These are phyloP conservation scores for Geotrupes spiniger DNA, from an alignment of 2,888 invertebrate genomes.

Conservation along the genomic window DNA sequence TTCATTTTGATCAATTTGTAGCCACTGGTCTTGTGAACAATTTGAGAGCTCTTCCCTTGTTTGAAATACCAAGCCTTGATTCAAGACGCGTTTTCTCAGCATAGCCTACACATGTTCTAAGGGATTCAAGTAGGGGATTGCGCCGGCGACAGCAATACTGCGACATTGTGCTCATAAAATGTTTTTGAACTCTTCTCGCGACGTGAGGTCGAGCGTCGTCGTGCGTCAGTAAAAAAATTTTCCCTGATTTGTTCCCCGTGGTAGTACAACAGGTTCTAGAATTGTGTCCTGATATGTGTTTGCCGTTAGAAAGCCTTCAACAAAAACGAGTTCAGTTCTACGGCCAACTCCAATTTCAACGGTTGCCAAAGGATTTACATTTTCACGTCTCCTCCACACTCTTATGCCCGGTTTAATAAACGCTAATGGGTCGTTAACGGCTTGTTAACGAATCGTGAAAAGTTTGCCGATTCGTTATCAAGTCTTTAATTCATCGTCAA, in stretches of 20 bases:
- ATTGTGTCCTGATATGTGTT: constrained; percentile 17
- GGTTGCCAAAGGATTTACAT: background rate
- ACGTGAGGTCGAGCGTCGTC: constrained; percentile 24
- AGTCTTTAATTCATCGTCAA: too few species aligned
- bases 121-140: constrained; percentile 23
- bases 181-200: constrained; percentile 7
- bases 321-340: constrained; percentile 2
- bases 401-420: too few species aligned
- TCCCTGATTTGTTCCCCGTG: constrained; percentile 11
- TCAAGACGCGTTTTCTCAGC: constrained; percentile 2
- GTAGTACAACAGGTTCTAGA: constrained; percentile 1
- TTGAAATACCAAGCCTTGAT: background rate
- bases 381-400: constrained; percentile 1
- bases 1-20: constrained; percentile 9
- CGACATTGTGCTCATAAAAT: constrained; percentile 3
- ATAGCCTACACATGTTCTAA: constrained; percentile 23
- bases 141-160: constrained; percentile 18
- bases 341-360: background rate
- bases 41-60: constrained; percentile 10
- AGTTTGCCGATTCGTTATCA: too few species aligned
- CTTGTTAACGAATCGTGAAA: too few species aligned
- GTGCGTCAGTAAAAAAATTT: constrained; percentile 23
- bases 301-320: constrained; percentile 16
- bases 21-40: constrained; percentile 1
- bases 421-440: too few species aligned